Evolutionary conservation across 35 echinoderm and acorn worm genomes (phyloP).

Genomic region (Chiridota heheva): DNA sequence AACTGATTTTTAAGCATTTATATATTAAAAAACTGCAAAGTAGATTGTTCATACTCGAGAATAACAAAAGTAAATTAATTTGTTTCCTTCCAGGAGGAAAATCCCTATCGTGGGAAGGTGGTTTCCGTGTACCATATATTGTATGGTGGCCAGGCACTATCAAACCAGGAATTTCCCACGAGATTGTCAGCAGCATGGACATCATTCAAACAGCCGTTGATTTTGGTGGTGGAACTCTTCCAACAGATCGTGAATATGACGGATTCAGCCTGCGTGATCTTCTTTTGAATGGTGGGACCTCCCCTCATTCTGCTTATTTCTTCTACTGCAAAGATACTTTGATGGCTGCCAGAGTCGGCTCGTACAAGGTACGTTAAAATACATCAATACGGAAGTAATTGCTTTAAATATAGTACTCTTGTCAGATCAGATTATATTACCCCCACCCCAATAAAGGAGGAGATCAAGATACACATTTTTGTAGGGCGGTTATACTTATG

Average conservation of each 20-base stretch:
- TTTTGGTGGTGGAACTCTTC: constrained; percentile 5
- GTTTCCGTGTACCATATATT: constrained; percentile 40
- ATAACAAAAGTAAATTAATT: not conserved
- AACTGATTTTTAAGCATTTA: no score
- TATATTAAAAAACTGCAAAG: no score
- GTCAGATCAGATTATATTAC: no score
- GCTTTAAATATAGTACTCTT: no score
- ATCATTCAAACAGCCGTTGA: constrained; percentile 38
- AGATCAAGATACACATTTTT: no score
- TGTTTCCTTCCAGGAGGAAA: constrained; percentile 36
- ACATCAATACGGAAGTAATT: not conserved
- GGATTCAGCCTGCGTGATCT: constrained; percentile 35
- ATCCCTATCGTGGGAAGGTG: constrained; percentile 44
- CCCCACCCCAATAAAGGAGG: no score
- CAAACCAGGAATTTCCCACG: constrained; percentile 21
- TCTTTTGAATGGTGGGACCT: not conserved
- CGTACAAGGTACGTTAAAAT: constrained; percentile 53
- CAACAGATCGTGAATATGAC: constrained; percentile 28
- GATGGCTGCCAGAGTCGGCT: constrained; percentile 36
- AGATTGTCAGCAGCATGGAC: constrained; percentile 45
- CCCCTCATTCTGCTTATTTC: constrained; percentile 2
- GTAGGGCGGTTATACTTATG: no score
- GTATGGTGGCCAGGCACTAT: constrained; percentile 48
- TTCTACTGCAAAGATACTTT: constrained; percentile 51
- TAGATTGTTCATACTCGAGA: no score